Evolutionary conservation across 2,888 invertebrate species (phyloP).

Genomic region (Oxycera nigricornis): DNA sequence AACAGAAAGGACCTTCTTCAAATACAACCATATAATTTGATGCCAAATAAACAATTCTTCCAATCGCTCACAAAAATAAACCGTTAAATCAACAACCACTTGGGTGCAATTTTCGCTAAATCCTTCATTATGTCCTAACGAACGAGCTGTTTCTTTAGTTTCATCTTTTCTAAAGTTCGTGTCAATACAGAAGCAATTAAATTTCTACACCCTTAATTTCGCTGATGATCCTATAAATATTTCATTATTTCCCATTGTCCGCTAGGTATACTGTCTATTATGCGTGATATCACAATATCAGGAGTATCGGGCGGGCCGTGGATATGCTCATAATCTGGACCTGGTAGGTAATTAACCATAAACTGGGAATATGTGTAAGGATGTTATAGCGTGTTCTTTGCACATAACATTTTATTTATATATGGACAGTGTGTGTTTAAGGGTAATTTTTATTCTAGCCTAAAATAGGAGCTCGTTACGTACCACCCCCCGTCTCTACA

Average conservation of each 20-base stretch:
- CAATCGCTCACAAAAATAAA: no score
- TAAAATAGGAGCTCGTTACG: slow-evolving; percentile 23
- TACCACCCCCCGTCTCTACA: slow-evolving; percentile 45
- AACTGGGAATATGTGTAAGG: neutral
- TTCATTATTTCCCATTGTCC: slow-evolving; percentile 44
- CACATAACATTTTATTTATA: neutral
- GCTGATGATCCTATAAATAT: slow-evolving; percentile 10
- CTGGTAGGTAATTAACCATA: slow-evolving; percentile 26
- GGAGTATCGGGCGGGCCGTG: slow-evolving; percentile 76
- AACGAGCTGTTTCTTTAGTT: no score
- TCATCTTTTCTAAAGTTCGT: neutral
- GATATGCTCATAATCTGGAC: slow-evolving; percentile 60
- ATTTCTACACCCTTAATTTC: neutral
- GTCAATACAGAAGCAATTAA: neutral
- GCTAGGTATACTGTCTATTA: slow-evolving; percentile 79
- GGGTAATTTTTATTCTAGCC: slow-evolving; percentile 2
- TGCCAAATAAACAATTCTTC: no score
- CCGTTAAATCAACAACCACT: no score
- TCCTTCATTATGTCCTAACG: no score
- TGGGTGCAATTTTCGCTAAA: no score
- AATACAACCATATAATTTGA: no score
- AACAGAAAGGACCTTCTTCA: no score
- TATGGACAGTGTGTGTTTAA: slow-evolving; percentile 2
- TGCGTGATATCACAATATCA: slow-evolving; percentile 89
- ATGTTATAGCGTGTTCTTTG: neutral